Conservation (phyloP, 2,888 invertebrate species). For the Drosophila lacicola region DNA sequence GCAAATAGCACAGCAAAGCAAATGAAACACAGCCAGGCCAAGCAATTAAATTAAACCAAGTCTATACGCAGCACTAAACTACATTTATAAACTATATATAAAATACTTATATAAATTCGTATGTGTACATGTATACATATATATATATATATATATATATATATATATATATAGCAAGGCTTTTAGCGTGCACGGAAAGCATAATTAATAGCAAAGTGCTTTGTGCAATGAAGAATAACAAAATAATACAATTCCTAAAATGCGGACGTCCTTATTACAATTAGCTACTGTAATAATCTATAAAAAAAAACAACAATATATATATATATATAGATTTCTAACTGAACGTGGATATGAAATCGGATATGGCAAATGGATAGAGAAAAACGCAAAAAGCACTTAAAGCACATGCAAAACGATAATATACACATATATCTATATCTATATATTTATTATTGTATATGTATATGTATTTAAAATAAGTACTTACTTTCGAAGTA, state of each 20-base stretch:
- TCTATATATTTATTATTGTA: background rate
- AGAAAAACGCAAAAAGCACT: conserved; percentile 25
- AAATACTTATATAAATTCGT: background rate
- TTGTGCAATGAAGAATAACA: conserved; percentile 48
- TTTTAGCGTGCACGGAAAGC: conserved; percentile 41
- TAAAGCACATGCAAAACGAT: conserved; percentile 21
- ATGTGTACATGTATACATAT: conserved; percentile 12
- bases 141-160: conserved; percentile 11
- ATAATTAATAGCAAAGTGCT: conserved; percentile 65
- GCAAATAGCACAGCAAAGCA: conserved; percentile 33
- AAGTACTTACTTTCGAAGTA: conserved; percentile 25
- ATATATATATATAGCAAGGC: conserved; percentile 34
- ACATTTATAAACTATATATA: conserved; percentile 15
- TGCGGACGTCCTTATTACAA: conserved; percentile 79
- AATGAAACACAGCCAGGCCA: conserved; percentile 1
- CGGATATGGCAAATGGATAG: conserved; percentile 2
- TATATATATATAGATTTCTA: conserved; percentile 16
- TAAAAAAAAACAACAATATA: conserved; percentile 18
- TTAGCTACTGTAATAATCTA: conserved; percentile 58
- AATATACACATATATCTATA: conserved; percentile 6
- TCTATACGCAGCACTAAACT: conserved; percentile 11
- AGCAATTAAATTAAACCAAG: background rate
- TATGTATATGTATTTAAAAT: background rate
- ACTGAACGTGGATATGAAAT: conserved; percentile 18
- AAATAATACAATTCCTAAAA: conserved; percentile 71